Conservation (phyloP, 2,113 vertebrate species). For the Sinocyclocheilus grahami region DNA sequence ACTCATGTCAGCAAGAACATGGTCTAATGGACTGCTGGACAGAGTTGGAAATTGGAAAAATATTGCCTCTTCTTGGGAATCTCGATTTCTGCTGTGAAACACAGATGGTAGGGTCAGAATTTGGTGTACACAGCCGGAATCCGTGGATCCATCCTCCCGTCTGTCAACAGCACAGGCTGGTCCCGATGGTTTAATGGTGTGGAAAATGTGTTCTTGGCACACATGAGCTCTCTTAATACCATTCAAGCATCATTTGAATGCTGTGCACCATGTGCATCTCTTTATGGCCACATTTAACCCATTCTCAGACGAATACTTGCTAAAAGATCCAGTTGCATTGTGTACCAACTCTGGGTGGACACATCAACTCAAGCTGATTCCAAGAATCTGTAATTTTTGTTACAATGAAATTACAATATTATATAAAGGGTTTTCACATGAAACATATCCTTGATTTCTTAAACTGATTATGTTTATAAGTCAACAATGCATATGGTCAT, state of each 20-base stretch:
- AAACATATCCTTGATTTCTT: neutral
- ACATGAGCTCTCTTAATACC: constrained; percentile 5
- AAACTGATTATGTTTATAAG: neutral
- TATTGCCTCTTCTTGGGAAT: neutral
- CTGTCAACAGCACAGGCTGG: constrained; percentile 27
- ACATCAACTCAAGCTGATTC: neutral
- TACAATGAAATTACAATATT: neutral
- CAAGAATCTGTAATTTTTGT: neutral
- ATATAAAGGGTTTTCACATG: neutral
- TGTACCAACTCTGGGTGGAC: neutral
- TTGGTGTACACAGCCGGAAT: constrained; percentile 13
- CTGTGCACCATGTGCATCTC: constrained; percentile 12
- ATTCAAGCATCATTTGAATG: constrained; percentile 18
- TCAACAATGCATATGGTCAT: neutral
- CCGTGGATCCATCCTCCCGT: neutral
- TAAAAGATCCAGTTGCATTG: neutral
- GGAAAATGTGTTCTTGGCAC: constrained; percentile 19
- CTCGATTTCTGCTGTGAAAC: neutral
- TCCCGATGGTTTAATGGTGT: constrained; percentile 1
- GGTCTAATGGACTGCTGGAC: neutral
- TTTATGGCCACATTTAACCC: neutral
- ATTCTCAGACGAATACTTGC: neutral
- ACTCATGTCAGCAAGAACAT: neutral
- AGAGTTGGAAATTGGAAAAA: constrained; percentile 1
- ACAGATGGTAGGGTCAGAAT: constrained; percentile 24